These are phyloP conservation scores for Phlogophora meticulosa DNA, from an alignment of 2,888 invertebrate genomes.

Conservation along the genomic window DNA sequence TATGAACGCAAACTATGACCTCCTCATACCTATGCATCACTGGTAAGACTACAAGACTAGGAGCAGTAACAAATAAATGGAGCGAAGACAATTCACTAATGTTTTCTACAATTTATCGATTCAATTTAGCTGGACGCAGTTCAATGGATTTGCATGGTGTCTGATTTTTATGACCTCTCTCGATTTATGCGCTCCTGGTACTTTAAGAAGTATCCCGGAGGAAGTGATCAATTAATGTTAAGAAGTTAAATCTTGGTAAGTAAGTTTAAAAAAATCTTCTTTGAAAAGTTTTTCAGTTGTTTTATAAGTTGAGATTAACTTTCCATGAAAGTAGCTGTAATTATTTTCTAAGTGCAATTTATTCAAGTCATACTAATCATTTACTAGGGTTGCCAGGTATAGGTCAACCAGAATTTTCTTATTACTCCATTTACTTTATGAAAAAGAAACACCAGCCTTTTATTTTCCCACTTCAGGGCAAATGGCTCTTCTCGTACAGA, in stretches of 20 bases:
- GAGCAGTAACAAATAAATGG: slow-evolving; percentile 51
- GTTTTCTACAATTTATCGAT: slow-evolving; percentile 49
- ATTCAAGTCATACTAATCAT: not conserved
- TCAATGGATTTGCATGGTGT: slow-evolving; percentile 36
- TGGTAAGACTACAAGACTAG: slow-evolving; percentile 31
- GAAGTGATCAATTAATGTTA: slow-evolving; percentile 9
- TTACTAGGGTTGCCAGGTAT: not conserved
- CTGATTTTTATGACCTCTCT: slow-evolving; percentile 39
- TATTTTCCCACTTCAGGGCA: too few relatives aligned
- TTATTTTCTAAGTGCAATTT: slow-evolving; percentile 26
- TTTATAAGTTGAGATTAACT: slow-evolving; percentile 22
- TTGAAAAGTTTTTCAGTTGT: not conserved
- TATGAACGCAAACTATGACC: slow-evolving; percentile 49
- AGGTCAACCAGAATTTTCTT: not conserved
- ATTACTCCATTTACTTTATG: too few relatives aligned
- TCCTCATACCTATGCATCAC: slow-evolving; percentile 46
- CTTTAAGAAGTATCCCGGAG: slow-evolving; percentile 1
- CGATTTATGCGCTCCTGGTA: slow-evolving; percentile 40
- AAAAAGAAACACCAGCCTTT: too few relatives aligned
- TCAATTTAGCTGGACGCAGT: slow-evolving; percentile 27
- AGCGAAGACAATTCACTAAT: slow-evolving; percentile 45
- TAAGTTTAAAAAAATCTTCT: too few relatives aligned
- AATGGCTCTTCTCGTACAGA: too few relatives aligned
- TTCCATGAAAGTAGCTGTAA: slow-evolving; percentile 8
- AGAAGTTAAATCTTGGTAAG: slow-evolving; percentile 10